Conservation (phyloP, 2,113 vertebrate species). For the Leiothrix lutea region DNA sequence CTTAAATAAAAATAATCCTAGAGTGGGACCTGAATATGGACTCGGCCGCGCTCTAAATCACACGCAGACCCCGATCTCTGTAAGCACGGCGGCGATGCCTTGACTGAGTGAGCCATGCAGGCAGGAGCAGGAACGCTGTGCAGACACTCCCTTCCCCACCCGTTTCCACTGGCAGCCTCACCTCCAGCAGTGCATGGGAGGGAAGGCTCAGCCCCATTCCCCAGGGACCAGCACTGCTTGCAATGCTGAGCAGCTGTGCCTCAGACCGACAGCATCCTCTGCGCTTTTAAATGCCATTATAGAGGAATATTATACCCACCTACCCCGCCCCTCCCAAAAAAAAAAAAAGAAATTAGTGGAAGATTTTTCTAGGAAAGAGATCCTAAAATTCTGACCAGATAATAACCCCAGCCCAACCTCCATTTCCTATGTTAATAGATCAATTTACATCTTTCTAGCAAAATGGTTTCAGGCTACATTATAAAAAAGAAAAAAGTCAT, state of each 20-base stretch:
- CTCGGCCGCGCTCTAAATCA: background rate
- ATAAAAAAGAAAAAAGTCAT: background rate
- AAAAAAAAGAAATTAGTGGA: background rate
- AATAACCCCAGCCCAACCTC: background rate
- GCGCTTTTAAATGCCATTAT: background rate
- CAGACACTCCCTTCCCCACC: background rate
- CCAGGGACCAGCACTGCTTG: rapidly evolving
- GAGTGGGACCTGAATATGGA: background rate
- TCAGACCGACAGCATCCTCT: background rate
- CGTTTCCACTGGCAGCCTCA: background rate
- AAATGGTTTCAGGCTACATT: constrained; percentile 1
- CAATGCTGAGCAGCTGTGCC: background rate
- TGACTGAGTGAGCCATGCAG: background rate
- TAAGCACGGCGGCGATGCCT: background rate
- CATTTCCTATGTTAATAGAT: background rate
- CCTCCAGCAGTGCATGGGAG: background rate
- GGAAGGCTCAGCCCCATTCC: background rate
- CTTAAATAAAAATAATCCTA: constrained; percentile 1
- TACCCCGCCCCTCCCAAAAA: rapidly evolving
- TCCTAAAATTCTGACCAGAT: background rate
- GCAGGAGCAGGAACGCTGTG: background rate
- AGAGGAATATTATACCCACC: background rate
- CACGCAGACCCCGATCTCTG: background rate
- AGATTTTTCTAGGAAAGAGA: background rate
- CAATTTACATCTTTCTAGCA: background rate